These are phyloP conservation scores for Geophilus truncorum DNA, from an alignment of 2,888 invertebrate genomes.

Conservation along the genomic window DNA sequence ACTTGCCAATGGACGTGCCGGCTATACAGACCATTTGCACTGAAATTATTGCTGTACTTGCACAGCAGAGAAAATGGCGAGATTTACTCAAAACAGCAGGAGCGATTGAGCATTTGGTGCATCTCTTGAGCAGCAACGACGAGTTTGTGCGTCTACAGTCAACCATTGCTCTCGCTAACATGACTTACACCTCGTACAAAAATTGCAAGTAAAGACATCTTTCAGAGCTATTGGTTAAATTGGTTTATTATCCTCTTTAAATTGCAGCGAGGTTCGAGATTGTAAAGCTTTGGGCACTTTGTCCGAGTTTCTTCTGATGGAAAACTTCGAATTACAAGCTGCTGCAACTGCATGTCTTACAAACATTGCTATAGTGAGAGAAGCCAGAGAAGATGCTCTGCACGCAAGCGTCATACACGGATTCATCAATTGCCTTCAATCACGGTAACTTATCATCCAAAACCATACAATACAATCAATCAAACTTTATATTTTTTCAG, in stretches of 20 bases:
- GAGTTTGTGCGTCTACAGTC: background rate
- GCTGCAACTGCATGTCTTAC: conserved; percentile 20
- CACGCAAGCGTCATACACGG: background rate
- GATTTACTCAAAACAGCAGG: background rate
- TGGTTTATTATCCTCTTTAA: background rate
- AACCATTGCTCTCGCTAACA: background rate
- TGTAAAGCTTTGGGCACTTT: background rate
- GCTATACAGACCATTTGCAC: background rate
- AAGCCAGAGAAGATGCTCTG: background rate
- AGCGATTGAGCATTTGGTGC: background rate
- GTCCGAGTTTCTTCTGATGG: background rate
- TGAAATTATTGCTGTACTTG: background rate
- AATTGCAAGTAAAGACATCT: background rate
- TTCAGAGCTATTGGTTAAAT: background rate
- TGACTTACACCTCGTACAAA: background rate
- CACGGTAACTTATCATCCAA: too few relatives aligned
- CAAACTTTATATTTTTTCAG: background rate
- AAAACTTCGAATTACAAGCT: conserved; percentile 1
- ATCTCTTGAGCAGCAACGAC: background rate
- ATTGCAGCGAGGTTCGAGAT: background rate
- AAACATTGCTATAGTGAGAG: background rate
- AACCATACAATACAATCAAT: too few relatives aligned
- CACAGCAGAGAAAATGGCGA: background rate
- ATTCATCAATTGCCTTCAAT: conserved; percentile 12
- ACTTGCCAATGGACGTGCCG: background rate